Evolutionary conservation across 2,113 vertebrate species (phyloP).

Genomic region (Machaerirhynchus nigripectus): DNA sequence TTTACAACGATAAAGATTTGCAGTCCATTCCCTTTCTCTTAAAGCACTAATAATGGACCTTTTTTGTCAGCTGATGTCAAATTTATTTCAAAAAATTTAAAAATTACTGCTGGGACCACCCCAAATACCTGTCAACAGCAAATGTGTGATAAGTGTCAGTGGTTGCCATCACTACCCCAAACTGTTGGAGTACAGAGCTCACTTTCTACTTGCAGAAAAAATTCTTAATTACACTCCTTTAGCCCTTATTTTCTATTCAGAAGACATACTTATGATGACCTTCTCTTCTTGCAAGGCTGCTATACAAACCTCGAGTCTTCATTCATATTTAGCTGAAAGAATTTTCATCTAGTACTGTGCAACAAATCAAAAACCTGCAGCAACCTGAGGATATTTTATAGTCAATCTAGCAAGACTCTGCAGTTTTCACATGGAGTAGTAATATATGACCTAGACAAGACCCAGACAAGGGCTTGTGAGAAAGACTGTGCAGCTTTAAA

Average conservation of each 20-base stretch:
- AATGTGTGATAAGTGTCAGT: not conserved
- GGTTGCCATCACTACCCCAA: not conserved
- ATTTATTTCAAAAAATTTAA: not conserved
- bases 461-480: constrained; percentile 57
- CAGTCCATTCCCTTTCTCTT: not conserved
- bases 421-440: constrained; percentile 65
- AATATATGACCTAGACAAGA: constrained; percentile 72
- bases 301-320: constrained; percentile 28
- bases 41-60: not conserved
- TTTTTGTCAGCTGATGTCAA: not conserved
- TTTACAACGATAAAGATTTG: not conserved
- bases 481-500: constrained; percentile 59
- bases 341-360: constrained; percentile 56
- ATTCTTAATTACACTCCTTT: constrained; percentile 12
- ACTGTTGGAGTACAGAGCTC: not conserved
- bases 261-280: constrained; percentile 6
- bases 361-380: constrained; percentile 64
- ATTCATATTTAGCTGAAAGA: constrained; percentile 66
- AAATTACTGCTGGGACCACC: not conserved
- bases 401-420: constrained; percentile 56
- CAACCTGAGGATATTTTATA: constrained; percentile 51
- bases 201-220: not conserved
- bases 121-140: not conserved
- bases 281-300: constrained; percentile 18
- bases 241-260: constrained; percentile 41